These are phyloP conservation scores for Megathymus violae DNA, from an alignment of 1,140 invertebrate species.

Conservation along the genomic window DNA sequence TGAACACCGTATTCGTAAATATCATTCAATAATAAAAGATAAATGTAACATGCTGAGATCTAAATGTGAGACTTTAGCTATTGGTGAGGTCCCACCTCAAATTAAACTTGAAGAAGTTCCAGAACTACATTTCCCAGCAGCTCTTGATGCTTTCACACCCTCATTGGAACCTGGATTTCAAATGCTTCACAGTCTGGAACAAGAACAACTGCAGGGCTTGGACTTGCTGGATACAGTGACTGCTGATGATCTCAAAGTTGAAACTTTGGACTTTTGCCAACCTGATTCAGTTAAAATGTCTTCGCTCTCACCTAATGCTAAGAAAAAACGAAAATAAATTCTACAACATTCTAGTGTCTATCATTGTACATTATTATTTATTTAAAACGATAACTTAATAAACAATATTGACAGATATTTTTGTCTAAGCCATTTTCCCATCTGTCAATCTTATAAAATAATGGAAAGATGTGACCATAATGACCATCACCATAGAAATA, in stretches of 20 bases:
- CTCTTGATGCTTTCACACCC: slow-evolving; percentile 75
- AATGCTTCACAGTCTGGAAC: slow-evolving; percentile 80
- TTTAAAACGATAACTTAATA: background rate
- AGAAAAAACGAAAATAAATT: slow-evolving; percentile 77
- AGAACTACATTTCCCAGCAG: slow-evolving; percentile 80
- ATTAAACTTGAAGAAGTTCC: slow-evolving; percentile 79
- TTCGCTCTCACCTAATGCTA: slow-evolving; percentile 69
- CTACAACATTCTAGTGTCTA: slow-evolving; percentile 18
- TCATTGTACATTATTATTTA: background rate
- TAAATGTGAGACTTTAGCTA: slow-evolving; percentile 66
- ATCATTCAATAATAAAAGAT: slow-evolving; percentile 67
- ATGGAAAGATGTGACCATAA: too few species aligned
- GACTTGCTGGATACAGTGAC: slow-evolving; percentile 71
- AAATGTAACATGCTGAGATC: slow-evolving; percentile 62
- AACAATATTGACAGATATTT: too few species aligned
- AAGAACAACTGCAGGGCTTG: slow-evolving; percentile 74
- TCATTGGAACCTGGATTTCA: slow-evolving; percentile 80
- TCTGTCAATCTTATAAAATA: too few species aligned
- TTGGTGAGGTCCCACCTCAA: slow-evolving; percentile 69
- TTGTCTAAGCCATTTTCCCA: too few species aligned
- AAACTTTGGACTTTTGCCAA: slow-evolving; percentile 71
- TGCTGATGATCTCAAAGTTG: slow-evolving; percentile 73
- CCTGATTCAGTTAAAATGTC: slow-evolving; percentile 65
- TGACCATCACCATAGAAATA: too few species aligned
- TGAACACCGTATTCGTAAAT: slow-evolving; percentile 65